Evolutionary conservation across 2,888 invertebrate species (phyloP), one percentile per base, ranked within the genome.

Genomic region (Drosophila paucipuncta): DNA sequence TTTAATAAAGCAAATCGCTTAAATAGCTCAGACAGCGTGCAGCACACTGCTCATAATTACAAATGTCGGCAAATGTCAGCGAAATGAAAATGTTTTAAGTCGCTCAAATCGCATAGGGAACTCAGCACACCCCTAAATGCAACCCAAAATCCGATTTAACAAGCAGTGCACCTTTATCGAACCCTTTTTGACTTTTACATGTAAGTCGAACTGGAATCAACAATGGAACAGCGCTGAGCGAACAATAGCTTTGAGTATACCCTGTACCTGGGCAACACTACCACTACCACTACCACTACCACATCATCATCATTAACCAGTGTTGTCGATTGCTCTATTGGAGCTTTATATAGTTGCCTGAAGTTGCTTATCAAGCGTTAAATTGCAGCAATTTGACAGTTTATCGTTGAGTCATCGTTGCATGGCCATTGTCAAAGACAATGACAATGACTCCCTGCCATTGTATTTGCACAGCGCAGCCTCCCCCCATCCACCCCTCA

Each of bases 351-450:
- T 16, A 30, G 58, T 58, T 58, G 57, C 30, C 76, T 43, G 61
- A 39, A 72, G 68, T 62, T 81, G 81, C 73, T 78, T 84, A 86
- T 91, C 80, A 89, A 80, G 85, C 91, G 89, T 91, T 87, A 91
- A 91, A 91, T 91, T 91, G 86, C 87, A 73, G 83, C 90, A 91
- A 91, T 90, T 90, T 91, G 86, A 90, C 91, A 86, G 82, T 86
- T 91, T 91, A 91, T 87, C 91, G 86, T 86, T 69, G 63, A 69
- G 77, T 68, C 83, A 64, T 59, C 72, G 73, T 72, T 43, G 52
- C 68, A 47, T 54, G 16, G 68, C 50, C 53, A 62, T 63, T 58
- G 63, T 58, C 72, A 65, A 64, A 78, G 67, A 78, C 78, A 81
- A 73, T 81, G 67, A 47, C 41, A 31, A 35, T 54, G 81, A 67